Percentiles rank a stretch among this genome's conserved stretches.
Conservation (phyloP, 2,113 vertebrate genomes). For the Microtus montanus region DNA sequence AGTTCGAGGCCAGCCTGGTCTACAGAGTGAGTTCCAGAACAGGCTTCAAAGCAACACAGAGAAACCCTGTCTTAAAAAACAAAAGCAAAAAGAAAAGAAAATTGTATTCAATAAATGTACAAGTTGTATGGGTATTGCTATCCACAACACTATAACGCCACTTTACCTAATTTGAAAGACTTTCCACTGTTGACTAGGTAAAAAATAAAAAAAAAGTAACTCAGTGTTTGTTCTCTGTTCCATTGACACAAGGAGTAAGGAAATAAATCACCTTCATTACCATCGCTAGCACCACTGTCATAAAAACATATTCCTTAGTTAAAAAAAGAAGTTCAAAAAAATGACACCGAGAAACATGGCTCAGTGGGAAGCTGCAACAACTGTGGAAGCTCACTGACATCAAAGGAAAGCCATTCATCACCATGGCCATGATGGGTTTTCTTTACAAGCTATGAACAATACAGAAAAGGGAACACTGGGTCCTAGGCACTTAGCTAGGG, state of each 20-base stretch:
- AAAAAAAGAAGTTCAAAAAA: slow-evolving; percentile 49
- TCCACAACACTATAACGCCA: background rate
- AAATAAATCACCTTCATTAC: slow-evolving; percentile 16
- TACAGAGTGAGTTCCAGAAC: too few relatives aligned
- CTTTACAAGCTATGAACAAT: slow-evolving; percentile 12
- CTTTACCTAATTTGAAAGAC: background rate
- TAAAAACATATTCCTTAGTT: slow-evolving; percentile 46
- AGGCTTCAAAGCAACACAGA: too few relatives aligned
- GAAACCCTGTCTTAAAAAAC: too few relatives aligned
- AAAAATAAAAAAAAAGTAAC: slow-evolving; percentile 1
- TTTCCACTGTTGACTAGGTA: slow-evolving; percentile 28
- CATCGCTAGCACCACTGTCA: background rate
- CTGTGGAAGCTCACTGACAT: slow-evolving; percentile 37
- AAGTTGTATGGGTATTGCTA: background rate
- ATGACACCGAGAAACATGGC: background rate
- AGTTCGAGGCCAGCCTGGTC: too few relatives aligned
- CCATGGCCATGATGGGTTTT: background rate
- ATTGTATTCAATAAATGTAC: background rate
- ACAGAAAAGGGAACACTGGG: background rate
- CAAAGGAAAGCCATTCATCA: slow-evolving; percentile 56
- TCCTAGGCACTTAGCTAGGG: background rate
- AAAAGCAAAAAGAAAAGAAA: background rate
- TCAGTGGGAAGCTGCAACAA: slow-evolving; percentile 44
- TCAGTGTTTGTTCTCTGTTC: slow-evolving; percentile 28
- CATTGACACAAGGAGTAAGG: background rate